Percentiles rank a stretch among this genome's conserved stretches.
These are phyloP conservation scores for Leptatherina wallacei DNA, from an alignment of 2,797 vertebrate genomes.

Conservation along the genomic window DNA sequence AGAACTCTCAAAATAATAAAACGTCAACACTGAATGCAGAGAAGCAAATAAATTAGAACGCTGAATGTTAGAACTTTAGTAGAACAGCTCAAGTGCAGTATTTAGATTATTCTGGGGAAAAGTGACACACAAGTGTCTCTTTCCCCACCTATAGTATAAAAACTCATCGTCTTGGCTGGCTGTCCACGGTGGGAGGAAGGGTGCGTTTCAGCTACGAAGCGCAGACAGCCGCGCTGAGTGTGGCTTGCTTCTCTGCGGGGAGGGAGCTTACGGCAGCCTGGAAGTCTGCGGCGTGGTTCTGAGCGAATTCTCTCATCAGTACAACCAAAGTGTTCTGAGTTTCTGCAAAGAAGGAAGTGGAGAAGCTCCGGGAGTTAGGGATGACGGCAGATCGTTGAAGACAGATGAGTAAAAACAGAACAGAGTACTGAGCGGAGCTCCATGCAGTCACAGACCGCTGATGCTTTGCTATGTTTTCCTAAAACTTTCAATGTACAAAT, in stretches of 20 bases:
- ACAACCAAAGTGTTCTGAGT: conserved; percentile 72
- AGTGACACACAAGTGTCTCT: conserved; percentile 32
- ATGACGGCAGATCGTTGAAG: conserved; percentile 1
- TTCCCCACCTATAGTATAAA: conserved; percentile 50
- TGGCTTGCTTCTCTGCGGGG: conserved; percentile 81
- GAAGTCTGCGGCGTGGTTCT: conserved; percentile 83
- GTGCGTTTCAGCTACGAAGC: conserved; percentile 59
- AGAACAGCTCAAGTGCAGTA: conserved; percentile 47
- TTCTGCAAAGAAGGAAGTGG: conserved; percentile 73
- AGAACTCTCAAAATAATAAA: conserved; percentile 53
- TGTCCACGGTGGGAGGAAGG: conserved; percentile 26
- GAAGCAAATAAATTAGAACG: conserved; percentile 67
- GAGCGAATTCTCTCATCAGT: conserved; percentile 82
- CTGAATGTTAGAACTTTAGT: conserved; percentile 23
- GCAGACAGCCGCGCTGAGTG: conserved; percentile 66
- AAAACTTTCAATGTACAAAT: not conserved
- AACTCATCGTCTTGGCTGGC: conserved; percentile 29
- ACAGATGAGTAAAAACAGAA: not conserved
- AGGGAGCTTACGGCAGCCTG: conserved; percentile 82
- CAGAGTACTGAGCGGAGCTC: not conserved
- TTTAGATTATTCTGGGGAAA: conserved; percentile 19
- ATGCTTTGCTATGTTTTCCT: not conserved
- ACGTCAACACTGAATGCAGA: conserved; percentile 35
- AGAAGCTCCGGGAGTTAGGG: conserved; percentile 2
- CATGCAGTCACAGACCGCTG: too few species aligned